Evolutionary conservation across 2,888 invertebrate species (phyloP).

Genomic region (Odontomyia ornata): DNA sequence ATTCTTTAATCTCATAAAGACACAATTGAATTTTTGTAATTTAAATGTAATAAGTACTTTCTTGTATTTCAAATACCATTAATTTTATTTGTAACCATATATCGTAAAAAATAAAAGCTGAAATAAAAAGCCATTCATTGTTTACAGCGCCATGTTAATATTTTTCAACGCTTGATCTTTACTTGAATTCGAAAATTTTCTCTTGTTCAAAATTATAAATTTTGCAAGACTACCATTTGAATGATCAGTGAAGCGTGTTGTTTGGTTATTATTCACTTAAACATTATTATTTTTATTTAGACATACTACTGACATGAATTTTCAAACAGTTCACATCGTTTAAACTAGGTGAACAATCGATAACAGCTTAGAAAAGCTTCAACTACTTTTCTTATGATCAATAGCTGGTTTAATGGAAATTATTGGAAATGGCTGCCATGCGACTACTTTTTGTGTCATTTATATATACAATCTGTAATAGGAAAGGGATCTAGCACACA

Average conservation of each 20-base stretch:
- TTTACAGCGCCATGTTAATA: constrained; percentile 21
- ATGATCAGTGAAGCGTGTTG: not conserved
- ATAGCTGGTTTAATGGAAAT: too few relatives aligned
- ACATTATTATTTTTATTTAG: too few relatives aligned
- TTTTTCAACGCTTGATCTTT: constrained; percentile 18
- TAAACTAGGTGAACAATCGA: too few relatives aligned
- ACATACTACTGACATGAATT: too few relatives aligned
- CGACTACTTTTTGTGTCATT: not conserved
- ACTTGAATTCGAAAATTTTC: not conserved
- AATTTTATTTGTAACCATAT: not conserved
- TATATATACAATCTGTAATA: not conserved
- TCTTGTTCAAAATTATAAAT: constrained; percentile 9
- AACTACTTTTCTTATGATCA: too few relatives aligned
- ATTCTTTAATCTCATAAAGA: too few relatives aligned
- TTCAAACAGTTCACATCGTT: too few relatives aligned
- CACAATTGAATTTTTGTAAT: not conserved
- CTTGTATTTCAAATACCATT: not conserved
- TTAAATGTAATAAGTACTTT: not conserved
- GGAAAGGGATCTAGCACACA: too few relatives aligned
- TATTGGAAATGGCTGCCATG: too few relatives aligned
- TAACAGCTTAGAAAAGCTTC: too few relatives aligned
- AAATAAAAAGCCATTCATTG: constrained; percentile 27
- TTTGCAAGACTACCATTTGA: not conserved
- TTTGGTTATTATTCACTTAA: not conserved
- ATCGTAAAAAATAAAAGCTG: not conserved